Evolutionary conservation across 2,888 invertebrate species (phyloP), one percentile per base, ranked within the genome.

Genomic region (Apodemia mormo): DNA sequence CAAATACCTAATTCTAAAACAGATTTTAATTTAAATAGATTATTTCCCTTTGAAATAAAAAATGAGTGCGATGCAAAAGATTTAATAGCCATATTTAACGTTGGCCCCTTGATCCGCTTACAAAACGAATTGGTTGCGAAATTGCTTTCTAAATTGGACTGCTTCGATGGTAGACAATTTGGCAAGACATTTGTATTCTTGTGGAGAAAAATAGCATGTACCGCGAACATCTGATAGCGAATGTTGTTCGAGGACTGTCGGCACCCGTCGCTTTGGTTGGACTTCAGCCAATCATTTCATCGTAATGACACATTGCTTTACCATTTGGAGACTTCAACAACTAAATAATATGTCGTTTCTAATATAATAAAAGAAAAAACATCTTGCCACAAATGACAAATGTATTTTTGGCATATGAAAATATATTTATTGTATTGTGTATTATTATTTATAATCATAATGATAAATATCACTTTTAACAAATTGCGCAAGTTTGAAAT

Each of bases 61-160:
- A 61, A 61, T 61, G 61, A 61, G 33, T 61, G 14, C 61, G 30
- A 61, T 61, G 61, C 33, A 86, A 85, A 85, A 87, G 85, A 88
- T 89, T 90, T 87, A 89, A 90, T 86, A 85, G 87, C 85, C 81
- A 88, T 90, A 88, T 90, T 89, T 90, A 91, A 89, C 86, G 85
- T 82, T 87, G 86, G 83, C 87, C 89, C 87, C 88, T 89, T 90
- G 90, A 92, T 90, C 88, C 88, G 88, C 85, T 89, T 87, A 87
- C 87, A 87, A 89, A 92, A 92, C 88, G 90, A 91, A 92, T 92
- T 89, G 90, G 90, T 89, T 86, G 83, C 87, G 86, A 92, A 92
- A 92, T 92, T 92, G 92, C 91, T 92, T 91, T 91, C 90, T 86
- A 90, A 92, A 92, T 92, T 90, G 92, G 89, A 90, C 90, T 88